Evolutionary conservation across 2,888 invertebrate species (phyloP), one percentile per base, ranked within the genome.

Genomic region (Criorhina ranunculi): DNA sequence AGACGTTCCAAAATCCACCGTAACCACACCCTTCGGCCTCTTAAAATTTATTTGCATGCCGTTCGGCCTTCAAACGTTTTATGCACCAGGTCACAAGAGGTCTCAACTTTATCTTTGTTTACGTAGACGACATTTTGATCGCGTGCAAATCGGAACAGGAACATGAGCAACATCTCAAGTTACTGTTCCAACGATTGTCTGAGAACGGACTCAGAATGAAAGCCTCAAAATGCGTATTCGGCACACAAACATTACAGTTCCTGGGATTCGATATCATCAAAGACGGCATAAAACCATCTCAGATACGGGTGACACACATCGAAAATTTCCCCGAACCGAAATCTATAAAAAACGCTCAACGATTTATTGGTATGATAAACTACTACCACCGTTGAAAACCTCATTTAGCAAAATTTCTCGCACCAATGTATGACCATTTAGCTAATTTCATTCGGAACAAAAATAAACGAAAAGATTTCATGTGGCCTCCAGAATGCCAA

Each of bases 1-100:
- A n/a, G n/a, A n/a, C n/a, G n/a, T n/a, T n/a, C n/a, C n/a, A n/a
- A n/a, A n/a, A n/a, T n/a, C 64, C 88, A 90, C 70, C 89, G 90
- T 42, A 90, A 92, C 17, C 90, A 90, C 89, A 4, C 89, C 90
- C 0, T 90, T 90, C 69, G 89, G 89, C 4, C 76, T 90, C 1
- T 90, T 87, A 62, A 90, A 90, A 70, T 89, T 88, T 67, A 33
- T 81, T 0, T 37, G 55, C 2, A 90, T 90, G 90, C 81, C 88
- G 0, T 90, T 90, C 67, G 90, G 90, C 0, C 85, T 91, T 1
- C 40, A 60, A 51, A 77, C 12, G 62, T 2, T 70, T 62, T 33
- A 66, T 79, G 70, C 24, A 29, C 12, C 57, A 59, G 19, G 89
- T 90, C 0, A 88, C 44, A 29, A 33, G 29, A n/a, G 55, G 35